Evolutionary conservation across 2,888 invertebrate genomes (phyloP).

Genomic region (Theretra japonica): DNA sequence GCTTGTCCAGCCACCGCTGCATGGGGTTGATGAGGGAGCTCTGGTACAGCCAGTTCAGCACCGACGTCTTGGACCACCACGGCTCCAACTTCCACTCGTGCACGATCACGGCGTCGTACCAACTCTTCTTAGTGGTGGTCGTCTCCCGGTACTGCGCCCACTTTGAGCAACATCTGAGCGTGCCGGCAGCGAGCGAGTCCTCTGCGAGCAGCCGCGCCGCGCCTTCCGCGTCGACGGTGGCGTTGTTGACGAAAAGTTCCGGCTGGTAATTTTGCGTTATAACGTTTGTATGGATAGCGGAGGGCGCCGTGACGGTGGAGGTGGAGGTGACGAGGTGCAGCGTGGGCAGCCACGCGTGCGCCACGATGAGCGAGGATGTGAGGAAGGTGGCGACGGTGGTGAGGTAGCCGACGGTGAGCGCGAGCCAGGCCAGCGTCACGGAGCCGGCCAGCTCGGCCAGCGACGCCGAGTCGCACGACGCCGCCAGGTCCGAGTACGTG

Average conservation of each 20-base stretch:
- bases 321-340: slow-evolving; percentile 42
- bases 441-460: slow-evolving; percentile 51
- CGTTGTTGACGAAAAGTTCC: slow-evolving; percentile 44
- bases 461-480: slow-evolving; percentile 78
- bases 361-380: slow-evolving; percentile 54
- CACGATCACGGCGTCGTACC: slow-evolving; percentile 51
- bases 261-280: slow-evolving; percentile 42
- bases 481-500: slow-evolving; percentile 91
- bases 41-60: slow-evolving; percentile 68
- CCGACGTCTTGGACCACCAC: slow-evolving; percentile 65
- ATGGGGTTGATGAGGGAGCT: slow-evolving; percentile 67
- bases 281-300: slow-evolving; percentile 40
- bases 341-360: slow-evolving; percentile 46
- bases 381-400: slow-evolving; percentile 51
- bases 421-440: slow-evolving; percentile 43
- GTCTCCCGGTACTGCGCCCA: slow-evolving; percentile 59
- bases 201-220: slow-evolving; percentile 41
- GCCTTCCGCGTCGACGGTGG: slow-evolving; percentile 41
- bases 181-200: slow-evolving; percentile 36
- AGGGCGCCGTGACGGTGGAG: slow-evolving; percentile 37
- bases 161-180: slow-evolving; percentile 60
- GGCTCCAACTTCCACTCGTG: slow-evolving; percentile 61
- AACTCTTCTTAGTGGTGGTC: slow-evolving; percentile 42
- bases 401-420: slow-evolving; percentile 48
- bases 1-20: slow-evolving; percentile 71